These are phyloP conservation scores for Reinhardtius hippoglossoides DNA, from an alignment of 2,113 vertebrate genomes.

Conservation along the genomic window DNA sequence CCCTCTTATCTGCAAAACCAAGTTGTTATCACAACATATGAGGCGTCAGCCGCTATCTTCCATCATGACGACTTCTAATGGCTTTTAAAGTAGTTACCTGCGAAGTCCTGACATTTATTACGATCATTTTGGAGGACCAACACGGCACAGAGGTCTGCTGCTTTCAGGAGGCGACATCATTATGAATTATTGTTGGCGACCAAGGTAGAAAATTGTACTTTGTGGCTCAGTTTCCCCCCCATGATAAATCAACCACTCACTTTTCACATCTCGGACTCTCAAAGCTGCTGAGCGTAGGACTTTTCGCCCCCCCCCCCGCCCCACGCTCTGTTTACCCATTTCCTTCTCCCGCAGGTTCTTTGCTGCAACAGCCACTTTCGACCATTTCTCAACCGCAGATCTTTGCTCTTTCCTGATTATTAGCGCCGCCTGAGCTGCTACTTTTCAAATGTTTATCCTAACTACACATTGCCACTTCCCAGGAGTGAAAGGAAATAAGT, in stretches of 20 bases:
- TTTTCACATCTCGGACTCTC: constrained; percentile 89
- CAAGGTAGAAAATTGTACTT: constrained; percentile 99
- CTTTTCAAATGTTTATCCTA: constrained; percentile 53
- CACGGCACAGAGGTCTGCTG: constrained; percentile 90
- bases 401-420: constrained; percentile 47
- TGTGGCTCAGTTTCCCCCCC: constrained; percentile 91
- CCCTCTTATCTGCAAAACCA: constrained; percentile 66
- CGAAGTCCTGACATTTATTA: constrained; percentile 96
- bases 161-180: constrained; percentile 96
- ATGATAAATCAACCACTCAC: constrained; percentile 98
- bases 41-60: constrained; percentile 72
- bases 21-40: constrained; percentile 89
- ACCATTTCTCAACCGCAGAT: constrained; percentile 51
- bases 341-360: constrained; percentile 54
- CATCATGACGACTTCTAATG: constrained; percentile 87
- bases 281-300: constrained; percentile 93
- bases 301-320: constrained; percentile 49
- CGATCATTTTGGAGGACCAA: constrained; percentile 90
- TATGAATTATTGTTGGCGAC: constrained; percentile 99
- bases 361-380: constrained; percentile 39
- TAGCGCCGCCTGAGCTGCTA: constrained; percentile 24
- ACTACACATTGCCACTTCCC: neutral
- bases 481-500: constrained; percentile 10
- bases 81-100: constrained; percentile 99
- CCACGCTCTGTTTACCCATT: constrained; percentile 68